Conservation (phyloP, 2,797 vertebrate genomes). For the Peromyscus melanophrys region DNA sequence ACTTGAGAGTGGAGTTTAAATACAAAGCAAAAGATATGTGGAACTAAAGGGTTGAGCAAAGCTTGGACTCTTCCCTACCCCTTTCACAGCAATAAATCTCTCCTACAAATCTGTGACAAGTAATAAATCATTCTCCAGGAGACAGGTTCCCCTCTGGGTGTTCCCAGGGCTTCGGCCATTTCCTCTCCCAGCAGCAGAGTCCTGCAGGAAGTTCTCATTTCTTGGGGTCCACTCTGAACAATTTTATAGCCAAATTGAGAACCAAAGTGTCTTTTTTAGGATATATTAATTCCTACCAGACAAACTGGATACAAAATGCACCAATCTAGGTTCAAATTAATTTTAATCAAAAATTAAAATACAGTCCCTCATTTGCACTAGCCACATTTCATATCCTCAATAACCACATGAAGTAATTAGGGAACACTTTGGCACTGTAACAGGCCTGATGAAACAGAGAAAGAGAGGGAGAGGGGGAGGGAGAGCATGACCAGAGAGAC, state of each 20-base stretch:
- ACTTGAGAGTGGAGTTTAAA: neutral
- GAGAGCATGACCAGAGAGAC: no score
- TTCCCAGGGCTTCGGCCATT: neutral
- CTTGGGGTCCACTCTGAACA: neutral
- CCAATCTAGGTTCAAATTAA: constrained; percentile 56
- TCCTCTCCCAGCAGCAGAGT: neutral
- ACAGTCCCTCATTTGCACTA: neutral
- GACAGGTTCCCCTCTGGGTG: neutral
- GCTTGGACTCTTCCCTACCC: neutral
- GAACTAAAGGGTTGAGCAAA: neutral
- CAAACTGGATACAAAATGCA: neutral
- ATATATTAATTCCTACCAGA: neutral
- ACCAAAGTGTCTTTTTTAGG: neutral
- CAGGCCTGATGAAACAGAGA: neutral
- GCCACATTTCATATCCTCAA: neutral
- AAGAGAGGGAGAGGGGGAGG: neutral
- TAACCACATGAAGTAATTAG: neutral
- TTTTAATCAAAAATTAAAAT: constrained; percentile 57
- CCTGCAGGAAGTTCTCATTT: neutral
- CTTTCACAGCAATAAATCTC: neutral
- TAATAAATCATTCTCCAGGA: neutral
- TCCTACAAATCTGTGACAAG: neutral
- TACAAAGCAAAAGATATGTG: neutral
- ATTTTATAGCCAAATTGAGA: neutral
- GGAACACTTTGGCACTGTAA: neutral